Conservation (phyloP, 2,888 invertebrate genomes). For the Axea sp. region DNA sequence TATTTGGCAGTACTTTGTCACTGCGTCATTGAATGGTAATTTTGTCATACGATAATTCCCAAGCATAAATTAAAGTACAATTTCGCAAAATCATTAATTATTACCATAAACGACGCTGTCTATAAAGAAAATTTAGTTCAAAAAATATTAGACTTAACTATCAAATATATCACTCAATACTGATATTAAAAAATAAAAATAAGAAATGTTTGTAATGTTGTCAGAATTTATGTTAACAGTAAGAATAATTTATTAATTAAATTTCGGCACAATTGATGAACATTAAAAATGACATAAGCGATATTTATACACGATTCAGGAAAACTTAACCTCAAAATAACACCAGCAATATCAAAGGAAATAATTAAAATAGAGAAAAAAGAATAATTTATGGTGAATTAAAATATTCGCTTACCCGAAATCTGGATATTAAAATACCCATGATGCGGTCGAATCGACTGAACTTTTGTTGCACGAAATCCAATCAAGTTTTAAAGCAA, state of each 20-base stretch:
- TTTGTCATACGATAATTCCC: constrained; percentile 62
- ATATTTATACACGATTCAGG: constrained; percentile 44
- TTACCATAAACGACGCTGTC: constrained; percentile 36
- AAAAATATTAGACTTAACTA: not conserved
- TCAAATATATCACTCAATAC: no score
- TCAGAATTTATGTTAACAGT: no score
- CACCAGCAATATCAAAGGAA: not conserved
- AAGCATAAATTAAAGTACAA: constrained; percentile 68
- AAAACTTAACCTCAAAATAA: constrained; percentile 40
- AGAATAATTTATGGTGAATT: not conserved
- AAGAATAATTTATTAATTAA: no score
- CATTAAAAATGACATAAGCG: constrained; percentile 49
- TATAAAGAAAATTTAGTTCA: no score
- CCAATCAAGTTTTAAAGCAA: constrained; percentile 39
- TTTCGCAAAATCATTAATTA: constrained; percentile 68
- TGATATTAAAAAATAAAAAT: no score
- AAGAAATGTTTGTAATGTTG: no score
- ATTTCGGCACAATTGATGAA: not conserved
- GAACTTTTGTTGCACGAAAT: constrained; percentile 14
- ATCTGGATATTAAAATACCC: constrained; percentile 54
- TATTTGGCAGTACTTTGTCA: constrained; percentile 48
- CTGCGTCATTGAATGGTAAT: constrained; percentile 72
- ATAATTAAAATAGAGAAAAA: not conserved
- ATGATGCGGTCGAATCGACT: constrained; percentile 21
- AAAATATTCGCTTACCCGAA: constrained; percentile 42